phyloP scores from a whole-genome alignment of 2,113 vertebrate species.

The Quiscalus mexicanus region DNA sequence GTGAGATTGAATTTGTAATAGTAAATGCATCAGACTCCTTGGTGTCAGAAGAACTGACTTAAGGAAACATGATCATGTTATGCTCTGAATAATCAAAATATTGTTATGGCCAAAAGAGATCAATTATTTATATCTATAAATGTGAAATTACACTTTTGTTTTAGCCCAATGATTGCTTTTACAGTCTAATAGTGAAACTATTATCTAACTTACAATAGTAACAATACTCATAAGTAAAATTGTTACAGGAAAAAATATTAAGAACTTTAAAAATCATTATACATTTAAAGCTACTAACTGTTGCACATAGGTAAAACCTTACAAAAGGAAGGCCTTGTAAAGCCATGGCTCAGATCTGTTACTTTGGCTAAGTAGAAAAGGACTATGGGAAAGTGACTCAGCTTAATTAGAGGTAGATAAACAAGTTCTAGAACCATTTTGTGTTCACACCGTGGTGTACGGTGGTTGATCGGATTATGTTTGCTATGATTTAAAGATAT shows the following conservation, averaged over 20 bases:
- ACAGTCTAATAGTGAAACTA: background rate
- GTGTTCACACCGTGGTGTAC: accelerated
- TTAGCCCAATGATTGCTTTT: background rate
- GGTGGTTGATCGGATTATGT: background rate
- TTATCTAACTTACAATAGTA: background rate
- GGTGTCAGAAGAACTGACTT: background rate
- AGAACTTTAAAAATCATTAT: background rate
- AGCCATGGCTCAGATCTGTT: no score
- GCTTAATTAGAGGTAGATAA: background rate
- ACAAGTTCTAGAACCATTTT: background rate
- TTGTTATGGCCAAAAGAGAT: background rate
- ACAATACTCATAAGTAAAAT: background rate
- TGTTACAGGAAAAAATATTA: background rate
- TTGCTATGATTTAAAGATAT: background rate
- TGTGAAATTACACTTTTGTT: background rate
- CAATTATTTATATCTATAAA: background rate
- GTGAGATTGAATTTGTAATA: background rate
- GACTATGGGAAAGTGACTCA: background rate
- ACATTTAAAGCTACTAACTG: background rate
- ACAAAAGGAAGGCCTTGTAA: background rate
- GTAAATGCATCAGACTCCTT: background rate
- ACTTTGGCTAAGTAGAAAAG: background rate
- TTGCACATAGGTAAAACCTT: background rate
- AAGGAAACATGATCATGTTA: background rate
- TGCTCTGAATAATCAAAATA: background rate